Evolutionary conservation across 2,113 vertebrate species (phyloP), one percentile per base, ranked within the genome.

Genomic region (Malurus alboscapulatus): DNA sequence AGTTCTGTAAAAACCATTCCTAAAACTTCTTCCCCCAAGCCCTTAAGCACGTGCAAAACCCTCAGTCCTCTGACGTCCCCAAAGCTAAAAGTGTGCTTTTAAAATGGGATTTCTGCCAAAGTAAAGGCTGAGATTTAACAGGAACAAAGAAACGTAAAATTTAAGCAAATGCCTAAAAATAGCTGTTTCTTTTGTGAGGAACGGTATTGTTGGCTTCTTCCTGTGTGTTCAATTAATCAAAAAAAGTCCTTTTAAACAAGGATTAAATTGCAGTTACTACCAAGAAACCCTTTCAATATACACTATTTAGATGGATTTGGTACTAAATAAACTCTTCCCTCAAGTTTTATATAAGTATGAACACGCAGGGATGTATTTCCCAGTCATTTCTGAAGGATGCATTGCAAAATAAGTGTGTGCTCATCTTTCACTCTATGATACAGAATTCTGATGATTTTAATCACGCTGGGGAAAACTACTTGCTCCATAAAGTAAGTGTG

Each of bases 81-180:
- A 36, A 34, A 45, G 20, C 40, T 38, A 6, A 63, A n/a, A 86
- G 9, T 6, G 2, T n/a, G 59, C 48, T 84, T 88, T 76, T 7
- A 62, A 55, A 76, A 27, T 6, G 21, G 92, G 89, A 80, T 44
- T 87, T 57, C 78, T 85, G 91, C 89, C 91, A 92, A 92, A 80
- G 68, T 25, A 40, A 95, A 91, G 78, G 34, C 42, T 81, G 80
- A 90, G 81, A 51, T 53, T 90, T 85, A 88, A 65, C 84, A 94
- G 91, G 91, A 89, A 95, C 87, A 95, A 94, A 94, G 78, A 51
- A 85, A 74, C 40, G 12, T 63, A 48, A 88, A 93, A 78, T 93
- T 95, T 55, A 93, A 93, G 76, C 63, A 91, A 91, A 88, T 77
- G 53, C 36, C 90, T 95, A 94, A 95, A 96, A 96, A 93, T 92